Percentiles rank a stretch among this genome's conserved stretches.
These are phyloP conservation scores for Panurus biarmicus DNA, from an alignment of 2,113 vertebrate species.

Conservation along the genomic window DNA sequence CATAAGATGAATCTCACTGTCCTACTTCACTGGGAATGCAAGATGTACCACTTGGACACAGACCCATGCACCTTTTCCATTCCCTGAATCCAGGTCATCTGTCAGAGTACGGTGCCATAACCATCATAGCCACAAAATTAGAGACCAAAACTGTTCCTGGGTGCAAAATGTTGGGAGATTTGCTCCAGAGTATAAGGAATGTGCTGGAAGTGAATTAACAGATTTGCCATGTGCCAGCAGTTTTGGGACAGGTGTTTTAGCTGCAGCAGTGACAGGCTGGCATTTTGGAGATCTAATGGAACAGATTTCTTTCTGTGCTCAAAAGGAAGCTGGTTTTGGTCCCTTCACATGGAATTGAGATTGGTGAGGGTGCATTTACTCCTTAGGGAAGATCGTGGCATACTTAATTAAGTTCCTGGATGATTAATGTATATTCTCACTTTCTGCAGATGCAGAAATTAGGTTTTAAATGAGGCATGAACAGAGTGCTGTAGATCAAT, in stretches of 20 bases:
- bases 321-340: not conserved
- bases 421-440: not conserved
- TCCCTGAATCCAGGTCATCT: not conserved
- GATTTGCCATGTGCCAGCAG: not conserved
- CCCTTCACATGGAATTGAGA: not conserved
- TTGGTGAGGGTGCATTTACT: not conserved
- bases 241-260: not conserved
- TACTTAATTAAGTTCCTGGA: not conserved
- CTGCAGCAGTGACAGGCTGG: not conserved
- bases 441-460: not conserved
- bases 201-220: not conserved
- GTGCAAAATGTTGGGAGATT: not conserved
- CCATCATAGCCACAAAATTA: not conserved
- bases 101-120: fast-evolving
- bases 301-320: not conserved
- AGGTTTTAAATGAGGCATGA: not conserved
- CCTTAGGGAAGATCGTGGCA: not conserved
- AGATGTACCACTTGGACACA: not conserved
- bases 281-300: not conserved
- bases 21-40: not conserved
- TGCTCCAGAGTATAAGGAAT: not conserved
- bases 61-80: not conserved
- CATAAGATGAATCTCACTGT: not conserved
- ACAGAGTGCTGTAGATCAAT: not conserved
- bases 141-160: not conserved